Conservation (phyloP, 2,797 vertebrate species). For the Acrossocheilus wenchowensis region DNA sequence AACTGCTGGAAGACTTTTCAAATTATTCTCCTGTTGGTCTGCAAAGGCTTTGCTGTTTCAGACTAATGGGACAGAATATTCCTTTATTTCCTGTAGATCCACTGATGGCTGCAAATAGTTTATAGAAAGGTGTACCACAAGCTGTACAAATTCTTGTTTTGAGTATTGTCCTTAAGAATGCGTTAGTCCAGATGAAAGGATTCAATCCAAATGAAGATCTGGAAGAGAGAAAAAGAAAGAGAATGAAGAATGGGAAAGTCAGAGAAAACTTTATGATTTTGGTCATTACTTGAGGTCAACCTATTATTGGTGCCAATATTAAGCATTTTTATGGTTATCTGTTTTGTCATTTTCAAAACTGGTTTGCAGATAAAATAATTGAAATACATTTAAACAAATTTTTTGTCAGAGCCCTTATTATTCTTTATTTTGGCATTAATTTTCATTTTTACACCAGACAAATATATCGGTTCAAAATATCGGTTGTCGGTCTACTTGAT, state of each 20-base stretch:
- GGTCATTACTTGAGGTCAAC: neutral
- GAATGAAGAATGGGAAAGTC: conserved; percentile 4
- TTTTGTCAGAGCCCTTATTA: neutral
- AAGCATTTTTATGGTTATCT: neutral
- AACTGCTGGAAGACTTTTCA: conserved; percentile 25
- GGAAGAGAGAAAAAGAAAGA: conserved; percentile 19
- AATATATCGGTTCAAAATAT: neutral
- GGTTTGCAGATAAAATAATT: neutral
- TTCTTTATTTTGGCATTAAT: neutral
- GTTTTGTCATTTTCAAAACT: too few species aligned
- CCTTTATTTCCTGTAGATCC: neutral
- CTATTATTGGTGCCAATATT: neutral
- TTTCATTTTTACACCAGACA: neutral
- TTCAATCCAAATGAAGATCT: conserved; percentile 41
- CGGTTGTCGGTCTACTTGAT: neutral
- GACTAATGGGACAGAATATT: neutral
- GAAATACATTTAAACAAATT: neutral
- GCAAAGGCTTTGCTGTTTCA: neutral
- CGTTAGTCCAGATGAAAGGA: conserved; percentile 41
- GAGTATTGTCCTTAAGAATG: neutral
- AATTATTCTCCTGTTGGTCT: conserved; percentile 32
- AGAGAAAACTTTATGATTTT: conserved; percentile 1
- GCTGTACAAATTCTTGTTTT: neutral
- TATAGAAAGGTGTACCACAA: neutral
- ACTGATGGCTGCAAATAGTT: conserved; percentile 5